A percentile compares a stretch with the other conserved stretches of the same genome.
Evolutionary conservation across 2,888 invertebrate genomes (phyloP).

Genomic region (Lepetodrilus schrolli): DNA sequence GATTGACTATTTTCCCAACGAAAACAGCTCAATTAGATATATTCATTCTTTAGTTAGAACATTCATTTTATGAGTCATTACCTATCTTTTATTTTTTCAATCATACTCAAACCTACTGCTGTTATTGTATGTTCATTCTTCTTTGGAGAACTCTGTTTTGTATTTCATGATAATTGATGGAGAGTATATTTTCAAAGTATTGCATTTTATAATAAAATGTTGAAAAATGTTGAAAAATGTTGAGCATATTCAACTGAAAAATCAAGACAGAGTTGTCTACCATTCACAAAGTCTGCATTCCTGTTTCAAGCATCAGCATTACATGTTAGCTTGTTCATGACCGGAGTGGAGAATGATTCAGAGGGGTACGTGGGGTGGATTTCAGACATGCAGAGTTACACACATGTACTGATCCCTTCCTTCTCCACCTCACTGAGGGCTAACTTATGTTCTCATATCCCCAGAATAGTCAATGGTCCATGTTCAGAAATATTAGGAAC

Average conservation of each 20-base stretch:
- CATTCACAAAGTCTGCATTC: background rate
- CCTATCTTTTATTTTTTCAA: background rate
- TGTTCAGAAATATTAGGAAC: no score
- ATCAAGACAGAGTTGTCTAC: background rate
- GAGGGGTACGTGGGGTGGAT: no score
- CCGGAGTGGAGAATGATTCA: background rate
- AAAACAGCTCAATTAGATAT: slow-evolving; percentile 7
- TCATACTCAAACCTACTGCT: background rate
- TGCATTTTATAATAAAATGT: no score
- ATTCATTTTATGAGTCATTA: background rate
- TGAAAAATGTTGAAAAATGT: no score
- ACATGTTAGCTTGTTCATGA: background rate
- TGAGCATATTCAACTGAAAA: background rate
- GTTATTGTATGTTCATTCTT: background rate
- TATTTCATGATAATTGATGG: background rate
- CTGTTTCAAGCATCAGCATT: background rate
- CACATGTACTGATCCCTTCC: no score
- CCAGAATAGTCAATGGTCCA: no score
- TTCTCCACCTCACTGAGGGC: no score
- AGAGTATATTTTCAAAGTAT: no score
- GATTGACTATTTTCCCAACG: background rate
- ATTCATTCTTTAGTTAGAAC: background rate
- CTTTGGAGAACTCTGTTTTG: background rate
- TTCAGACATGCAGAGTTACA: no score
- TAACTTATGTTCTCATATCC: no score